phyloP scores from a whole-genome alignment of 1,140 invertebrate species.

The Drosophila tristis region DNA sequence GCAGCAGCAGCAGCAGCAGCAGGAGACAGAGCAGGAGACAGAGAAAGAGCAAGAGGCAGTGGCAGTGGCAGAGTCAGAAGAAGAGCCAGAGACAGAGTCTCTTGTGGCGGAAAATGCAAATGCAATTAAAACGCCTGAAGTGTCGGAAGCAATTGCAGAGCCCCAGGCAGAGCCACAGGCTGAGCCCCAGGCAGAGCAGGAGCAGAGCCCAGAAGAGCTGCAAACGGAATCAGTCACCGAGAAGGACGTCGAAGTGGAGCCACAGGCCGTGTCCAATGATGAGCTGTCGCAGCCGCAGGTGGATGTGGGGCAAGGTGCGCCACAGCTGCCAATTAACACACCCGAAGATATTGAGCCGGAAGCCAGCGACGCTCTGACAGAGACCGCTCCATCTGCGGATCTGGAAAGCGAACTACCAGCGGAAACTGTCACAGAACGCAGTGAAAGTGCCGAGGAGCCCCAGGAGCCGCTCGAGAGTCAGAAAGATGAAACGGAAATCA shows the following conservation, averaged over 20 bases:
- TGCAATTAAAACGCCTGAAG: slow-evolving; percentile 80
- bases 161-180: slow-evolving; percentile 12
- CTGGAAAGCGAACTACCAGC: neutral
- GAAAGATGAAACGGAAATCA: slow-evolving; percentile 38
- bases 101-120: slow-evolving; percentile 59
- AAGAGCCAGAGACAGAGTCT: slow-evolving; percentile 18
- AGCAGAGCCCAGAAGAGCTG: neutral
- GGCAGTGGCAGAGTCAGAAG: slow-evolving; percentile 8
- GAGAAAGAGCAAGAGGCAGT: slow-evolving; percentile 5
- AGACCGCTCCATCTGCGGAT: slow-evolving; percentile 4
- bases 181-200: slow-evolving; percentile 11
- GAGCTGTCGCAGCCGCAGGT: slow-evolving; percentile 49
- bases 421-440: slow-evolving; percentile 40
- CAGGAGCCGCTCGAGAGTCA: slow-evolving; percentile 15
- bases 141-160: slow-evolving; percentile 70
- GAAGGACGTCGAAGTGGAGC: slow-evolving; percentile 11
- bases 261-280: slow-evolving; percentile 38
- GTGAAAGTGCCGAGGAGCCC: slow-evolving; percentile 55
- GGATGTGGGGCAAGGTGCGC: slow-evolving; percentile 22
- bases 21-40: slow-evolving; percentile 9
- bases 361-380: slow-evolving; percentile 16
- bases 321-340: slow-evolving; percentile 40
- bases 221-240: neutral
- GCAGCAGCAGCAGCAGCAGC: slow-evolving; percentile 1
- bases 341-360: slow-evolving; percentile 39